A percentile compares a stretch with the other conserved stretches of the same genome.
phyloP scores from a whole-genome alignment of 2,888 invertebrate species.

The Chamaedrilus cognettii region DNA sequence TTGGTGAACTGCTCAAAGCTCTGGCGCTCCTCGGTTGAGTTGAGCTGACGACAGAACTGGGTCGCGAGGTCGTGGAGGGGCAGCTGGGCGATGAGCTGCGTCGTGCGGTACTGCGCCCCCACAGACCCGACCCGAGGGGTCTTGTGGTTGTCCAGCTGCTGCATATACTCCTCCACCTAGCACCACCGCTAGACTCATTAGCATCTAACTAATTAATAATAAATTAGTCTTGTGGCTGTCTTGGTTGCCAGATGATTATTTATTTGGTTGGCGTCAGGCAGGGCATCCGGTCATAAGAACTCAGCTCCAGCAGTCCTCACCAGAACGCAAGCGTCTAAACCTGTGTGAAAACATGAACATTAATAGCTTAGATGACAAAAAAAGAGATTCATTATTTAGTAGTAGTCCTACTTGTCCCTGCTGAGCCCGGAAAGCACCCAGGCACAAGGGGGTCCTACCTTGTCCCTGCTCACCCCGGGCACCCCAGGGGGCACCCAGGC shows the following conservation, averaged over 20 bases:
- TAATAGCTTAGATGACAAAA: no score
- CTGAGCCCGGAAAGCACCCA: slow-evolving; percentile 74
- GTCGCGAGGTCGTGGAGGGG: slow-evolving; percentile 81
- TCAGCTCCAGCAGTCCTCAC: no score
- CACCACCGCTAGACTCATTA: neutral
- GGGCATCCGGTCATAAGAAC: no score
- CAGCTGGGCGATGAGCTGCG: slow-evolving; percentile 83
- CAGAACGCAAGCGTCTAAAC: no score
- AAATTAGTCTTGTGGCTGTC: neutral
- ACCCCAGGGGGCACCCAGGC: slow-evolving; percentile 72
- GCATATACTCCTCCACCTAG: slow-evolving; percentile 90
- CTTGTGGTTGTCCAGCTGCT: slow-evolving; percentile 81
- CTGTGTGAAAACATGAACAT: no score
- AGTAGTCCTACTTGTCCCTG: slow-evolving; percentile 63
- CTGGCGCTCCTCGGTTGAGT: slow-evolving; percentile 56
- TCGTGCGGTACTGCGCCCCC: slow-evolving; percentile 79
- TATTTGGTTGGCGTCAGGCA: no score
- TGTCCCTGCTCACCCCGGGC: neutral
- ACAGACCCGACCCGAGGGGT: slow-evolving; percentile 74
- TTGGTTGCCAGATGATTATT: neutral
- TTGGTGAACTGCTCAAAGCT: slow-evolving; percentile 92
- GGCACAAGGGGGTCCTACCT: slow-evolving; percentile 66
- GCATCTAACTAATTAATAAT: neutral
- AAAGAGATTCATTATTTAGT: no score
- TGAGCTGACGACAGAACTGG: slow-evolving; percentile 83